Base-by-base conservation (phyloP, 2,888 invertebrate species). In the Stenotaenia linearis region DNA sequence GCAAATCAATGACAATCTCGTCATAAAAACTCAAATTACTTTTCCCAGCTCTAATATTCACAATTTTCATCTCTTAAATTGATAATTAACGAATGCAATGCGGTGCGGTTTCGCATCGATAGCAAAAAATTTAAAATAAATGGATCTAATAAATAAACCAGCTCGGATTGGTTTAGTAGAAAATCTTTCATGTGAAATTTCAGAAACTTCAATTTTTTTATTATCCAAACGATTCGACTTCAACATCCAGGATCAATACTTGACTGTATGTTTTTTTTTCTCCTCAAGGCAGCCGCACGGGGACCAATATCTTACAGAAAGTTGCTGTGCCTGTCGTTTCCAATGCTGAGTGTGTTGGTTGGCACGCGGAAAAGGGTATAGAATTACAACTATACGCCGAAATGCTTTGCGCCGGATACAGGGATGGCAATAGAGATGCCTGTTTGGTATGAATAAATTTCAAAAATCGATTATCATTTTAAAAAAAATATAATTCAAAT, bases 361-460 rank as follows among this genome's bases (percentile, higher is more conserved):
- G 94, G 94, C 94, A 94, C 84, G 89, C 91, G 83, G 92, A 90
- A 83, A 93, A 93, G 84, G 91, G 92, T 85, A 94, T 94, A 76
- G 90, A 90, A 3, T 91, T 94, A 0, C 92, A 94, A 83, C 85
- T 94, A 84, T 89, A 91, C 88, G 84, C 91, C 85, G 91, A 92
- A 87, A 94, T 94, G 94, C 90, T 94, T 82, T 94, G 94, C 86
- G 94, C 94, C 0, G 94, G 94, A 7, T 93, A 93, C 84, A 90
- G 92, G 0, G 92, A 92, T 82, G 94, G 94, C 0, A 91, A 92
- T 82, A 92, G 92, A 84, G 94, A 94, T 83, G 94, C 94, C 4
- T 94, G 94, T 83, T 87, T 94, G 84, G 93, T 87, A 84, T 83
- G 84, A 81, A 74, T 18, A 28, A 74, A 74, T 21, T 76, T 76